phyloP scores from a whole-genome alignment of 2,888 invertebrate genomes.

The Rhopalosiphum nymphaeae region DNA sequence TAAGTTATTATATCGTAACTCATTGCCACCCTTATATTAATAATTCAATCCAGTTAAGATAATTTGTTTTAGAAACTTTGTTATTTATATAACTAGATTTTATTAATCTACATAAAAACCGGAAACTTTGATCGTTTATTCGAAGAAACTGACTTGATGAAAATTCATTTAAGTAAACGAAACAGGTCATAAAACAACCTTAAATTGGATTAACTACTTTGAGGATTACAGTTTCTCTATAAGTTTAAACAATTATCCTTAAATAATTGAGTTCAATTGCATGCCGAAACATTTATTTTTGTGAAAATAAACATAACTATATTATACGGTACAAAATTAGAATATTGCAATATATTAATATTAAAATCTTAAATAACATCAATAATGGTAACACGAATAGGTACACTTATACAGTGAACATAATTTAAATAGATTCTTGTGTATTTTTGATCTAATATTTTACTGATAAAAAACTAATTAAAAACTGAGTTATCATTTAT shows the following conservation, averaged over 20 bases:
- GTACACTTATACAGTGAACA: not conserved
- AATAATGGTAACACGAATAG: not conserved
- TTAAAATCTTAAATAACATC: not conserved
- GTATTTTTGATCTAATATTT: not conserved
- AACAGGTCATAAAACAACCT: slow-evolving; percentile 57
- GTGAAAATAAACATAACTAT: not conserved
- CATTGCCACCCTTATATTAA: not conserved
- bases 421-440: not conserved
- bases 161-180: slow-evolving; percentile 61
- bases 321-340: not conserved
- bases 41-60: slow-evolving; percentile 22
- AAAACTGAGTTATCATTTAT: not conserved
- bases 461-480: not conserved
- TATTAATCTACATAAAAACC: slow-evolving; percentile 59
- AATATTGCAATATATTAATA: not conserved
- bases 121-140: slow-evolving; percentile 51
- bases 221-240: slow-evolving; percentile 25
- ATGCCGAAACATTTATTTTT: not conserved
- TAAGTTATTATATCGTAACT: not conserved
- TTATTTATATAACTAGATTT: slow-evolving; percentile 43
- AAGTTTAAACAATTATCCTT: slow-evolving; percentile 32
- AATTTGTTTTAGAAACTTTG: slow-evolving; percentile 55
- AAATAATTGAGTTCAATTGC: not conserved
- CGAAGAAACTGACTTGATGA: slow-evolving; percentile 38
- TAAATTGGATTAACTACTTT: slow-evolving; percentile 50